Percentiles rank a stretch among this genome's conserved stretches.
Evolutionary conservation across 2,888 invertebrate species (phyloP).

Genomic region (Biston stratarius): DNA sequence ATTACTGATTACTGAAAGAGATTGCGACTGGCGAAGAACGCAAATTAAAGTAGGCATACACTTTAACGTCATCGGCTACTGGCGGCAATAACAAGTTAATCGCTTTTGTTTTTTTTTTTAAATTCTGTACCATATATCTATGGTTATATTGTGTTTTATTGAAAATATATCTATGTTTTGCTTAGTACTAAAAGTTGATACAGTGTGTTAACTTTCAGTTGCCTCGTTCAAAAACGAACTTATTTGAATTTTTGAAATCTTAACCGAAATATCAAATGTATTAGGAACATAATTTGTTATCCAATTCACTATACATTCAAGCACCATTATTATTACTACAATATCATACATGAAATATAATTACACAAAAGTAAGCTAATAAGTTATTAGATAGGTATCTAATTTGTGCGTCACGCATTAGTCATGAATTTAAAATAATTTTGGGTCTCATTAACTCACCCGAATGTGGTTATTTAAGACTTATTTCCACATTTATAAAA

Average conservation of each 20-base stretch:
- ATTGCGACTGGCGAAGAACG: no score
- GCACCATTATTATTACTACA: slow-evolving; percentile 36
- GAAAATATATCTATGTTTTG: no score
- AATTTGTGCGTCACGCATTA: not conserved
- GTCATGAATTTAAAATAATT: not conserved
- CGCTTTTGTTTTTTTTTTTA: no score
- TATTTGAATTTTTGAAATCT: not conserved
- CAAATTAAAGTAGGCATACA: no score
- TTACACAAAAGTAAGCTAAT: slow-evolving; percentile 26
- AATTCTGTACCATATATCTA: no score
- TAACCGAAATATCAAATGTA: slow-evolving; percentile 3
- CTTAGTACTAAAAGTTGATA: not conserved
- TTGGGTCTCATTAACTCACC: not conserved
- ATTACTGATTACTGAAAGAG: no score
- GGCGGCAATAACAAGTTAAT: no score
- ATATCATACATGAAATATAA: slow-evolving; percentile 31
- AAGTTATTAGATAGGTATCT: not conserved
- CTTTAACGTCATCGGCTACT: no score
- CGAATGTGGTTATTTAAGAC: no score
- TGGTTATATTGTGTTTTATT: no score
- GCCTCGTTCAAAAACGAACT: not conserved
- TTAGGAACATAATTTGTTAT: slow-evolving; percentile 26
- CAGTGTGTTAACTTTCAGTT: not conserved
- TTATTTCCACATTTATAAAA: no score
- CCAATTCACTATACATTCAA: slow-evolving; percentile 30